Conservation (phyloP, 2,888 invertebrate species). For the Microdon myrmicae region DNA sequence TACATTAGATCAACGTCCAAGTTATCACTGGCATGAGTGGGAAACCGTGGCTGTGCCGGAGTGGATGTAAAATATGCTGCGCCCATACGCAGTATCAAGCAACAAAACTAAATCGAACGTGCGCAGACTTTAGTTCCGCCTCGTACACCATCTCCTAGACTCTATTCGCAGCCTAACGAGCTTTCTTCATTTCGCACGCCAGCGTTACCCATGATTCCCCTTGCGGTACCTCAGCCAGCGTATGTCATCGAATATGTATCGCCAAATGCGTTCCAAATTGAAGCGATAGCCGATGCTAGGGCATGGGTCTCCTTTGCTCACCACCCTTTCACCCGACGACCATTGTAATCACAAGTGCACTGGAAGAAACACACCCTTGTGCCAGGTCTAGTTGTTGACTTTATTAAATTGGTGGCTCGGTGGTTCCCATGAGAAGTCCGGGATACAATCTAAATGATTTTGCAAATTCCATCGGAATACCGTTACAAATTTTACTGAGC, state of each 20-base stretch:
- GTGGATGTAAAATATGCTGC: slow-evolving; percentile 64
- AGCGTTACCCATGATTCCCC: no score
- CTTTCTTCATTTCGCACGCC: slow-evolving; percentile 42
- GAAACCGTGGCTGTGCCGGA: slow-evolving; percentile 56
- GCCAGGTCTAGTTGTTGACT: slow-evolving; percentile 37
- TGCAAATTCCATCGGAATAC: slow-evolving; percentile 44
- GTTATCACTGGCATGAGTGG: slow-evolving; percentile 23
- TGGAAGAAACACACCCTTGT: slow-evolving; percentile 26
- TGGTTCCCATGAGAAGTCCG: slow-evolving; percentile 38
- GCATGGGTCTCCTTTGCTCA: no score
- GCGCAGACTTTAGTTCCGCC: slow-evolving; percentile 55
- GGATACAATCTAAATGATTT: slow-evolving; percentile 17
- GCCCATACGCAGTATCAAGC: slow-evolving; percentile 62
- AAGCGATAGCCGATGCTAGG: slow-evolving; percentile 11
- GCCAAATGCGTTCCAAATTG: slow-evolving; percentile 37
- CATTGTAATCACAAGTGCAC: slow-evolving; percentile 29
- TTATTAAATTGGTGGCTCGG: slow-evolving; percentile 23
- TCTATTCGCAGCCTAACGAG: slow-evolving; percentile 46
- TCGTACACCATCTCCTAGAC: slow-evolving; percentile 22
- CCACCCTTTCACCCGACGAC: slow-evolving; percentile 1
- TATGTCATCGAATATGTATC: slow-evolving; percentile 24
- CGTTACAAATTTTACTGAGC: slow-evolving; percentile 65
- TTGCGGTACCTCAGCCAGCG: slow-evolving; percentile 10
- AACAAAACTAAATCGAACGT: slow-evolving; percentile 54
- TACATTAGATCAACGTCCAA: slow-evolving; percentile 24